These are phyloP conservation scores for Heliangelus exortis DNA, from an alignment of 2,797 vertebrate genomes.

Conservation along the genomic window DNA sequence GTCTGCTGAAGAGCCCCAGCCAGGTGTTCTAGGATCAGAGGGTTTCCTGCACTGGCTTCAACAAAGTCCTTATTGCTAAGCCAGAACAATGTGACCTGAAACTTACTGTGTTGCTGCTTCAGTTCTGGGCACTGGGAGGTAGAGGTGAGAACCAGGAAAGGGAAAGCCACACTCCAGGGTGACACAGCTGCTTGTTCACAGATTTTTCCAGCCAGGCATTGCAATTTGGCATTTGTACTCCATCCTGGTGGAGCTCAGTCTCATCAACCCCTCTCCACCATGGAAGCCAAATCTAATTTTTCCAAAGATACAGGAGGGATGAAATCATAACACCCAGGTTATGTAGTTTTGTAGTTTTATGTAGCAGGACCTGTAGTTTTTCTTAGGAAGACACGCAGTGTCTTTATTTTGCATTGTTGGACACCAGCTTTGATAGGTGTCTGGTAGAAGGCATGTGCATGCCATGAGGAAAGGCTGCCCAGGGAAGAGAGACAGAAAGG, in stretches of 20 bases:
- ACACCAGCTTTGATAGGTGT: neutral
- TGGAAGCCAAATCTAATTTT: neutral
- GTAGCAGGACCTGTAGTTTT: neutral
- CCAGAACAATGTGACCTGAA: neutral
- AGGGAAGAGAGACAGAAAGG: neutral
- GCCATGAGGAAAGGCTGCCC: neutral
- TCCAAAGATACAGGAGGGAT: neutral
- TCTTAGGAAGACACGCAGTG: accelerated
- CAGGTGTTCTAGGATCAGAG: neutral
- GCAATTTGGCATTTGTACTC: neutral
- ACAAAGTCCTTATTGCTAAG: neutral
- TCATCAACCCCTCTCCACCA: neutral
- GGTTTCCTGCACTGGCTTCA: neutral
- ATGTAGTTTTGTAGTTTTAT: neutral
- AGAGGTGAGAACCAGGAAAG: neutral
- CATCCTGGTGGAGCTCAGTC: neutral
- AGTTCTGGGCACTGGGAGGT: neutral
- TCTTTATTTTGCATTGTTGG: accelerated
- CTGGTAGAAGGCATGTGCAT: neutral
- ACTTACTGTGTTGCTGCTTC: neutral
- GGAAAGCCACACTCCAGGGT: neutral
- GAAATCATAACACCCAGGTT: neutral
- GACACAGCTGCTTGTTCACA: neutral
- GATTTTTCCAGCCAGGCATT: neutral
- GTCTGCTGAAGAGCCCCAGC: neutral